Evolutionary conservation across 2,888 invertebrate genomes (phyloP), one percentile per base, ranked within the genome.

Genomic region (Acleris sparsana): DNA sequence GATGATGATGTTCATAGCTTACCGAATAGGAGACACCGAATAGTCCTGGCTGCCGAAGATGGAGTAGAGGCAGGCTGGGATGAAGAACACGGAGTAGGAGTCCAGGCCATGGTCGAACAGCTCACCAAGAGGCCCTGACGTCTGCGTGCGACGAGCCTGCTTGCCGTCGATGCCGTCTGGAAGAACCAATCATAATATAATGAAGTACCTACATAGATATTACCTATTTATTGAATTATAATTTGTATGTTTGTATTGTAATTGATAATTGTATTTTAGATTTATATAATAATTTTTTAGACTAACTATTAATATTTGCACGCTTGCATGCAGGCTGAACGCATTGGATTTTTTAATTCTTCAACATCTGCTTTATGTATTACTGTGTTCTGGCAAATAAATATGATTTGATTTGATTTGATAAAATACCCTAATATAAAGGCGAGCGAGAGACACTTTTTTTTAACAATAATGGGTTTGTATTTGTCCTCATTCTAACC

Each of bases 71-170:
- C 98, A 97, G 60, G 97, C 96, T 0, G 99, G 98, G 80, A 99
- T 97, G 73, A 99, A 95, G 71, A 98, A 96, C 0, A 99, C 97
- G 0, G 99, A 97, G 95, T 98, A 99, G 0, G 99, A 99, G 86
- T 99, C 99, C 67, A 99, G 92, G 0, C 99, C 99, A 86, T 99
- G 99, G 89, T 99, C 99, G 85, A 99, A 99, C 39, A 99, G 92
- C 87, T 99, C 99, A 0, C 99, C 99, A 18, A 99, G 91, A 0
- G 99, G 99, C 0, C 98, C 97, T 51, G 97, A 97, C 0, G 98
- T 97, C 56, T 97, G 97, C 0, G 99, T 99, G 46, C 99, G 93
- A 48, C 99, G 94, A 0, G 99, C 99, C 86, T 99, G 99, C 85
- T 99, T 99, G 0, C 99, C 99, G 92, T 99, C 99, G 71, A 98